Evolutionary conservation across 2,888 invertebrate genomes (phyloP), one percentile per base, ranked within the genome.

Genomic region (Heterodera filipjevi): DNA sequence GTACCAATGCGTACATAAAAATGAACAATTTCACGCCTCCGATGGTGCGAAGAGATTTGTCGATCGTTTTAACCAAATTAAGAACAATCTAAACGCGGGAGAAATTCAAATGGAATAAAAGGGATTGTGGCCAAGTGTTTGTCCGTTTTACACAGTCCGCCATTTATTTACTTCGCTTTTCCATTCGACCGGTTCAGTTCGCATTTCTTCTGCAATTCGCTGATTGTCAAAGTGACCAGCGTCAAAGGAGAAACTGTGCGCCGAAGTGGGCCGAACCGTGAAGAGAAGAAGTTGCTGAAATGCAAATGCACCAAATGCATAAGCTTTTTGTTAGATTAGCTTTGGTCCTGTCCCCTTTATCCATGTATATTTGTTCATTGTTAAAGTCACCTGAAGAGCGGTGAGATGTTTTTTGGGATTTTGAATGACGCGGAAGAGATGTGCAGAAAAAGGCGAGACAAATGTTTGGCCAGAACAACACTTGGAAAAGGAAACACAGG

Each of bases 1-100:
- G 0, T 22, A 84, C 83, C 80, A 84, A 77, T 19, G 83, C 83
- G 71, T 82, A 84, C n/a, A 76, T 44, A 53, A 83, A 82, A 8
- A 83, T 27, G 66, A 84, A 82, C 10, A 83, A 59, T 66, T 83
- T 83, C 3, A 82, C 70, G 44, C 77, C 77, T 22, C 83, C 83
- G 59, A 83, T 72, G 2, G 83, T 79, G 14, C 71, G 68, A 16
- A 83, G 30, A 0, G 81, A 66, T 39, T 74, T 77, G 53, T 83
- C 83, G 10, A 83, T n/a, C 6, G 76, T 77, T 27, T 66, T 46
- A 27, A 33, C n/a, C 12, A 27, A 39, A 33, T 76, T 35, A 46
- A 27, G 72, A 16, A 71, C 77, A 44, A 84, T 83, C 53, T 75
- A 68, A 77, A 12, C 39, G 12, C 12, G 6, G 12, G 39, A n/a